Conservation (phyloP, 1,140 invertebrate species). For the Pogonomyrmex californicus region DNA sequence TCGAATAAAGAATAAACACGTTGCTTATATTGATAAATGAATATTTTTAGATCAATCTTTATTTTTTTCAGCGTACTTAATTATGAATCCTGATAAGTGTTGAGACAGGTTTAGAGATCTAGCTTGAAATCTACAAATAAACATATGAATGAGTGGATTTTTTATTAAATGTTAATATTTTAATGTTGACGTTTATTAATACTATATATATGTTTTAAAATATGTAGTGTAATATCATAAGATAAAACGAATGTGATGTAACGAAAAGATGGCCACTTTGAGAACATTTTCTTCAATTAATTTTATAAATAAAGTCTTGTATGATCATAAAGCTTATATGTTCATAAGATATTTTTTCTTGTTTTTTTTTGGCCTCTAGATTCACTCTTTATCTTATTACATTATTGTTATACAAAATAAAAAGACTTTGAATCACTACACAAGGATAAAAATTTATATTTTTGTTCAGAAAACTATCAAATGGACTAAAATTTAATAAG, state of each 20-base stretch:
- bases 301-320: too few species aligned
- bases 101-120: not conserved
- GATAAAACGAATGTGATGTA: not conserved
- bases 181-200: not conserved
- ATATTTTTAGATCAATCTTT: conserved; percentile 15
- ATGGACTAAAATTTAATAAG: too few species aligned
- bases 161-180: not conserved
- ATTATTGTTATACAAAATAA: too few species aligned
- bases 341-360: too few species aligned
- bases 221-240: conserved; percentile 23
- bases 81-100: conserved; percentile 8
- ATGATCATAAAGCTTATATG: too few species aligned
- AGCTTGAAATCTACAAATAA: not conserved
- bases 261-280: too few species aligned
- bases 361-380: too few species aligned
- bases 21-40: conserved; percentile 31
- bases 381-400: too few species aligned
- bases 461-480: too few species aligned
- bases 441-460: too few species aligned
- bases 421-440: too few species aligned
- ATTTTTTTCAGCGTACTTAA: not conserved
- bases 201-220: not conserved
- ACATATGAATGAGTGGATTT: not conserved
- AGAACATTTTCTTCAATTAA: too few species aligned
- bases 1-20: conserved; percentile 28